These are phyloP conservation scores for Psittacula echo DNA, from an alignment of 2,797 vertebrate genomes.

Conservation along the genomic window DNA sequence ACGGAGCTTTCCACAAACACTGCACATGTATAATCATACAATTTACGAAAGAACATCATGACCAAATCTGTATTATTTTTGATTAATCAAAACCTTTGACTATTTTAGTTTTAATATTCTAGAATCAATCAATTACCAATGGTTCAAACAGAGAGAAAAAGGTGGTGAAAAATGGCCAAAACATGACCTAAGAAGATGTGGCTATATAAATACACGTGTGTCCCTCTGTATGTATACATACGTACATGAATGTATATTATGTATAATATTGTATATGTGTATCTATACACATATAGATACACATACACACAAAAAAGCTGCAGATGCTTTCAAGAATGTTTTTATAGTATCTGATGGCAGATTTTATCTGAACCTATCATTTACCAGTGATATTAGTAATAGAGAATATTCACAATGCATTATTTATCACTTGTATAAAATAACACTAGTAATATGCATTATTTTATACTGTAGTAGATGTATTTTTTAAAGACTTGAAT, in stretches of 20 bases:
- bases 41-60: neutral
- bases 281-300: neutral
- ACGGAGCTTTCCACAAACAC: neutral
- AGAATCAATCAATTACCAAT: neutral
- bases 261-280: neutral
- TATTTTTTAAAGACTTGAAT: neutral
- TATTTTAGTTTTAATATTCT: neutral
- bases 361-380: neutral
- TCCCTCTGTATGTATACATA: neutral
- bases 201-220: fast-evolving
- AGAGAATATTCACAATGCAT: neutral
- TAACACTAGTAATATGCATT: neutral
- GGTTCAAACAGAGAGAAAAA: neutral
- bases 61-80: neutral
- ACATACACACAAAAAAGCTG: neutral
- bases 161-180: neutral
- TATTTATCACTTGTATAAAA: neutral
- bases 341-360: neutral
- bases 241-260: too few species aligned
- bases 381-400: neutral
- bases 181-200: neutral
- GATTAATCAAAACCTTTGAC: neutral
- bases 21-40: neutral
- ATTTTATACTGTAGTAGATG: neutral
- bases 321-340: neutral